Base-by-base conservation (phyloP, 1,140 invertebrate species). In the Leguminivora glycinivorella region DNA sequence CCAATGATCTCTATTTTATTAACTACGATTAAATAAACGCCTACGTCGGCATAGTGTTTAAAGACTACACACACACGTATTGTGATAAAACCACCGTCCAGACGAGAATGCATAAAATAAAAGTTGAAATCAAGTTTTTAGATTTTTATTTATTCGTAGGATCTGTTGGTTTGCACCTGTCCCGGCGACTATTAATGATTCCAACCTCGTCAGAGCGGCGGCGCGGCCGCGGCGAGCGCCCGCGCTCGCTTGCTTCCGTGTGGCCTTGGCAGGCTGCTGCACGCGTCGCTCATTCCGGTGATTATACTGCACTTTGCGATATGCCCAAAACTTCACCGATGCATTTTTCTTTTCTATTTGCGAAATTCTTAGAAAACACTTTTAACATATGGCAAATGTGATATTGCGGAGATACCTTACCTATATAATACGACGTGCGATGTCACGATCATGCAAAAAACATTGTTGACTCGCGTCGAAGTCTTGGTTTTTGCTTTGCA, bases 61-160 rank as follows among this genome's bases (percentile, higher is more conserved):
- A 22, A 52, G 7, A 17, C 43, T 60, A 63, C 58, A 9, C 4
- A 31, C 9, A 60, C 22, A n/a, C 9, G 7, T 31, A 63, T 73
- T 12, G 77, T 79, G 73, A 79, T 79, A 76, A 60, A 56, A 73
- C 77, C 77, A 79, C 77, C 77, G 77, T 76, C 75, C 77, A 71
- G 25, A 63, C 24, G 67, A 71, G 56, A 68, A 68, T 60, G 58
- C 56, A 67, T 69, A 40, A 63, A 66, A 71, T 73, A 75, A 40
- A 70, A 66, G 56, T 60, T 66, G n/a, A 26, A 40, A 47, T 67
- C 58, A 69, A 66, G 67, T 52, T 47, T 60, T 60, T 68, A 56
- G 38, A 69, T 63, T 52, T 66, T 72, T 69, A 19, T 40, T 31
- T 34, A n/a, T 72, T 67, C 63, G 60, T 19, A 60, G 17, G 40